Evolutionary conservation across 2,113 vertebrate species (phyloP).

Genomic region (Barbus barbus): DNA sequence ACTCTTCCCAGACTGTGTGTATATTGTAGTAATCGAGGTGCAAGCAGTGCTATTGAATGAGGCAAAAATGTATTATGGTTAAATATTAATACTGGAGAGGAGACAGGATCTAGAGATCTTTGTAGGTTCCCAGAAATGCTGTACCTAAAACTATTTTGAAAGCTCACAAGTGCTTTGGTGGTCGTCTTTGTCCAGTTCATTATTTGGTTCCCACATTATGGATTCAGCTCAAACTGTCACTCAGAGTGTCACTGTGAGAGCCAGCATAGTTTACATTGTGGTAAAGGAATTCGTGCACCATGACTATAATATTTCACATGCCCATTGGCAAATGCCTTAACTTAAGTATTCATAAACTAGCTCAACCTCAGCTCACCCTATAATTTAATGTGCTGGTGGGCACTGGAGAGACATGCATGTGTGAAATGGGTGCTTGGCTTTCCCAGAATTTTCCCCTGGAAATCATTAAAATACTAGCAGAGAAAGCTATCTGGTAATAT

Average conservation of each 20-base stretch:
- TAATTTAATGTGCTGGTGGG: conserved; percentile 44
- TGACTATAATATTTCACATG: conserved; percentile 40
- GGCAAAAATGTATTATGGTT: conserved; percentile 18
- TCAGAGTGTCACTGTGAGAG: conserved; percentile 5
- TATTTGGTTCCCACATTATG: conserved; percentile 24
- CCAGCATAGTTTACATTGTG: conserved; percentile 32
- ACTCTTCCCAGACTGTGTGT: background rate
- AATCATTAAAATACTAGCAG: background rate
- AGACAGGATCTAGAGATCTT: background rate
- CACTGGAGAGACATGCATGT: conserved; percentile 21
- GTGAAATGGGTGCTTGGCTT: background rate
- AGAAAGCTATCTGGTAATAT: background rate
- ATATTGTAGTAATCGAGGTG: background rate
- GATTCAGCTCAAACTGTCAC: conserved; percentile 39
- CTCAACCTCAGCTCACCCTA: conserved; percentile 38
- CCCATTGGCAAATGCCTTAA: conserved; percentile 44
- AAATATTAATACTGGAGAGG: conserved; percentile 30
- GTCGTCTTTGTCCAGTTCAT: conserved; percentile 35
- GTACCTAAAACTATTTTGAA: conserved; percentile 30
- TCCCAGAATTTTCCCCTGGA: background rate
- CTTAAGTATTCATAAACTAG: conserved; percentile 40
- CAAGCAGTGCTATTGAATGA: conserved; percentile 4
- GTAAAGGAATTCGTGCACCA: background rate
- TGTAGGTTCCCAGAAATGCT: conserved; percentile 30
- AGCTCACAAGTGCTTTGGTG: conserved; percentile 25